Conservation (phyloP, 2,113 vertebrate species). For the Rallus limicola region DNA sequence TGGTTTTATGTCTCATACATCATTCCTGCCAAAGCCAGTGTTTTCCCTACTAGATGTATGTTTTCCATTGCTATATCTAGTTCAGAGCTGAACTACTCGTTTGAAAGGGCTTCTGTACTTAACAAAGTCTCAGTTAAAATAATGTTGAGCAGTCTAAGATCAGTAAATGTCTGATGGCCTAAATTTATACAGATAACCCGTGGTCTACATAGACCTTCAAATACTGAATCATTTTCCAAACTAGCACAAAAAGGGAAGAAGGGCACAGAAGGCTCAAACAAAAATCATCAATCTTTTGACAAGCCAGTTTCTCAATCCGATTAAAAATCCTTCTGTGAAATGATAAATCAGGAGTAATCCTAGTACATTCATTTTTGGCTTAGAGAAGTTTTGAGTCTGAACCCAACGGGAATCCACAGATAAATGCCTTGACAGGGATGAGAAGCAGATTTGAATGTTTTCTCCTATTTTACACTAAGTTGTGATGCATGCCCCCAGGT, state of each 20-base stretch:
- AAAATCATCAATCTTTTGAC: neutral
- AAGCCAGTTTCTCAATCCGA: neutral
- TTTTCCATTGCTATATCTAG: neutral
- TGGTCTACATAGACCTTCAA: neutral
- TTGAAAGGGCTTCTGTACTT: neutral
- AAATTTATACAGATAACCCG: neutral
- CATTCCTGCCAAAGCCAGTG: neutral
- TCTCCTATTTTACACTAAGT: neutral
- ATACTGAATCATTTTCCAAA: neutral
- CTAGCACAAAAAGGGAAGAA: neutral
- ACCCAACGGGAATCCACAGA: neutral
- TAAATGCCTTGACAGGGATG: neutral
- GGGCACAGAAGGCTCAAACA: neutral
- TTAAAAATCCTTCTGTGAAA: neutral
- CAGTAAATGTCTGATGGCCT: neutral
- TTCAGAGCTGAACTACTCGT: neutral
- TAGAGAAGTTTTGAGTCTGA: neutral
- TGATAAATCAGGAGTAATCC: neutral
- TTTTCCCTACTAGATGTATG: neutral
- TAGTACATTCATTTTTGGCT: neutral
- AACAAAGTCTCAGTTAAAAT: neutral
- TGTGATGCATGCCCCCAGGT: neutral
- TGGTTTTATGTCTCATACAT: neutral
- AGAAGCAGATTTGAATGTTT: neutral
- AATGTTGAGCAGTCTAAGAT: neutral